A percentile compares a stretch with the other conserved stretches of the same genome.
These are phyloP conservation scores for Glaucomys volans DNA, from an alignment of 2,113 vertebrate species.

Conservation along the genomic window DNA sequence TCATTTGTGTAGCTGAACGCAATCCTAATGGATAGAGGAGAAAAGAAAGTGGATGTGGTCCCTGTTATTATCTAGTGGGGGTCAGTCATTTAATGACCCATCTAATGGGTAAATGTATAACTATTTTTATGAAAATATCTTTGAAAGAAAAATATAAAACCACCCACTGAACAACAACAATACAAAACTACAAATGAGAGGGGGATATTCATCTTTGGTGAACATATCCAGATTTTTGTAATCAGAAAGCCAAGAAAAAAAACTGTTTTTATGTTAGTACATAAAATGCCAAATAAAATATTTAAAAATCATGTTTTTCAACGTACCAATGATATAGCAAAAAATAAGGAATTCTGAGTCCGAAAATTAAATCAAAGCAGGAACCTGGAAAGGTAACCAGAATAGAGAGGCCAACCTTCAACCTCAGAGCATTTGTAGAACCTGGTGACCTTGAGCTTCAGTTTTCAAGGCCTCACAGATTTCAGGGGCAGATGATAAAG, in stretches of 20 bases:
- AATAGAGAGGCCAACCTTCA: neutral
- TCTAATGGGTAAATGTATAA: neutral
- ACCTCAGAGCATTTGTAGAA: neutral
- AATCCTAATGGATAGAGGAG: neutral
- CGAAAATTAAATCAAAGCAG: constrained; percentile 55
- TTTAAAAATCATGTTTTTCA: constrained; percentile 40
- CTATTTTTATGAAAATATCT: constrained; percentile 6
- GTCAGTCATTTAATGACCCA: neutral
- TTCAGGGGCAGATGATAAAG: neutral
- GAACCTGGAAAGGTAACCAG: neutral
- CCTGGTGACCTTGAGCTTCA: constrained; percentile 25
- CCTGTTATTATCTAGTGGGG: neutral
- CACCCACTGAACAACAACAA: neutral
- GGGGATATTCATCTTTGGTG: neutral
- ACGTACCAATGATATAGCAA: neutral
- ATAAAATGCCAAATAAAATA: constrained; percentile 20
- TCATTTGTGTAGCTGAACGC: neutral
- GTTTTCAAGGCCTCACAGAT: neutral
- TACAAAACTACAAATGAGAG: neutral
- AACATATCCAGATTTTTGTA: neutral
- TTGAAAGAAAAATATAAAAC: neutral
- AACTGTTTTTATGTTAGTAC: neutral
- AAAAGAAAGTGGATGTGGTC: neutral
- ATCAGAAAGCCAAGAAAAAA: constrained; percentile 13
- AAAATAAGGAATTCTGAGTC: constrained; percentile 15